Evolutionary conservation across 2,797 vertebrate species (phyloP), one percentile per base, ranked within the genome.

Genomic region (Myotis vivesi): DNA sequence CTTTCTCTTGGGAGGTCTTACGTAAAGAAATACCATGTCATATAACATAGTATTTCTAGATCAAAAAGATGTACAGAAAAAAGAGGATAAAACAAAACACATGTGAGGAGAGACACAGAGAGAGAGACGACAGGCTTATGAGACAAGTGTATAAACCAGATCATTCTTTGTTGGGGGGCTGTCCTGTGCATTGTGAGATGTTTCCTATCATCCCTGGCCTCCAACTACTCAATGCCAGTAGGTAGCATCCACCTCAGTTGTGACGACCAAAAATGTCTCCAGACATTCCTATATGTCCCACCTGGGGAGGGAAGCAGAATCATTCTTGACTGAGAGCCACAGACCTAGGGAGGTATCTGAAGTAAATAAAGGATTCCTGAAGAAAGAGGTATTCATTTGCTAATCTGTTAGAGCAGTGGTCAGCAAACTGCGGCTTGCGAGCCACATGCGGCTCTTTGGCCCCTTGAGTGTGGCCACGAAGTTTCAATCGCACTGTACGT

Each of bases 11-110:
- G 80, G 81, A 92, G 82, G 82, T 57, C 89, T 87, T 89, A 79
- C 7, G 66, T 77, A 87, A 75, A 89, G 51, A 92, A 92, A 92
- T 25, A 79, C 80, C 33, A 2, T 68, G 77, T 51, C 66, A 64
- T 22, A 38, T 55, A 81, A 68, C 49, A 62, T 77, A 84, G 28
- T 75, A 87, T 94, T 93, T 85, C 77, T 62, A 92, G 79, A 92
- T 73, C 64, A 81, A 95, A 94, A 95, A 90, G 88, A 88, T 75
- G 11, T 46, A 44, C 64, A 79, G 79, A 84, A 87, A 94, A 83
- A 90, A 84, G 44, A 91, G 41, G 59, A 69, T 89, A 91, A 96
- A 92, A 69, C 28, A 93, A 94, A 96, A 94, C 89, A 87, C 51
- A 92, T 69, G 76, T 85, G 87, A 76, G 28, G 51, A 72, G 57